Base-by-base conservation (phyloP, 2,797 vertebrate genomes). In the Taenioides sp. region DNA sequence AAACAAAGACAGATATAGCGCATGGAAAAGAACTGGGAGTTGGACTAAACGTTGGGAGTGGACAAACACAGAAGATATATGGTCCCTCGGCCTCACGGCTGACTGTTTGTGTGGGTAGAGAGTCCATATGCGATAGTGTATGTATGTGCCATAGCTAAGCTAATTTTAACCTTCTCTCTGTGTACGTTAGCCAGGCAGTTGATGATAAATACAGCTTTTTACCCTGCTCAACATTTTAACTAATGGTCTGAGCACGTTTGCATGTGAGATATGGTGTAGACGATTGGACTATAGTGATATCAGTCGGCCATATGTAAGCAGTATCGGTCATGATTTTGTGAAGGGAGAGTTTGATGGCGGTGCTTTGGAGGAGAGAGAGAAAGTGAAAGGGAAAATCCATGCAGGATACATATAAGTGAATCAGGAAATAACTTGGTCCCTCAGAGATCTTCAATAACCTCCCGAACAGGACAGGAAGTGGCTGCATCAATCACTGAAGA, bases 381-480 rank as follows among this genome's bases (percentile, higher is more conserved):
- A 79, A 81, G 69, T 69, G 55, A 77, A 77, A 25, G 47, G 55
- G 40, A 2, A 31, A 67, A 60, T 49, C 27, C 69, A 67, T 59
- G 72, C 47, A 63, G 75, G 75, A 84, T 78, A 77, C 1, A 47
- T 86, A 84, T 88, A 79, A 79, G 81, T 78, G 80, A 73, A 81
- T 81, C 76, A 81, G 81, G 86, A 84, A 90, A 87, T 83, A 85
- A 85, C 79, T 7, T 54, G 66, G 81, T 83, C 84, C 84, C 82
- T 80, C 52, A 54, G 72, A 80, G 81, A 70, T 85, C 80, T 72
- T 84, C 81, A 74, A 72, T 83, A 87, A 84, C 76, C 73, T 80
- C 69, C 50, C 80, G 20, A 22, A 65, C 77, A 75, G 69, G 82
- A 84, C 80, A 82, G 82, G 82, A 88, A 86, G 81, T 76, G 20